Evolutionary conservation across 1,140 invertebrate genomes (phyloP), one percentile per base, ranked within the genome.

Genomic region (Pseudoatta argentina): DNA sequence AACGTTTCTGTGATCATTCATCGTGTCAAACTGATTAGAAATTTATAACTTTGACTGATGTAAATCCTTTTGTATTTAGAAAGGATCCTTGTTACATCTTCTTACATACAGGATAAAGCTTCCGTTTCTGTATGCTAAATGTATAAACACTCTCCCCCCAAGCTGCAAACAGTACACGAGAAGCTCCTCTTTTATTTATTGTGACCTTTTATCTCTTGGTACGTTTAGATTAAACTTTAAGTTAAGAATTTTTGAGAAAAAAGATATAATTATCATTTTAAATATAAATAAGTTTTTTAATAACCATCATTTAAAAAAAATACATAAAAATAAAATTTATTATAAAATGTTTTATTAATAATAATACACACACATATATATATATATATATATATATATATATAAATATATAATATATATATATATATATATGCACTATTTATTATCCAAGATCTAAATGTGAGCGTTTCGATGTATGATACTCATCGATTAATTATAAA

Each of bases 401-500:
- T 6, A 34, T 34, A 8, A 6, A n/a, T n/a, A n/a, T n/a, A n/a
- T n/a, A n/a, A n/a, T 2, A 30, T 30, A 34, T 34, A 34, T 34
- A 34, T 6, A 34, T 34, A 8, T 18, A n/a, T n/a, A n/a, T n/a
- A n/a, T n/a, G n/a, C n/a, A n/a, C n/a, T n/a, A n/a, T n/a, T n/a
- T n/a, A n/a, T n/a, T n/a, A n/a, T n/a, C n/a, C n/a, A n/a, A n/a
- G n/a, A n/a, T n/a, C n/a, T n/a, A n/a, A n/a, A n/a, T n/a, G n/a
- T n/a, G n/a, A n/a, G n/a, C n/a, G n/a, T n/a, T n/a, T n/a, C n/a
- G n/a, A n/a, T n/a, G 44, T 10, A 6, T 34, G 44, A 30, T 55
- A 39, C 57, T 86, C 21, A 73, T 83, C 76, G 59, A 89, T 87
- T 59, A 86, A 88, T 88, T 86, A 83, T 30, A 57, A 87, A 89